These are phyloP conservation scores for Pseudomyrmex pallidus DNA, from an alignment of 1,140 invertebrate species.

Conservation along the genomic window DNA sequence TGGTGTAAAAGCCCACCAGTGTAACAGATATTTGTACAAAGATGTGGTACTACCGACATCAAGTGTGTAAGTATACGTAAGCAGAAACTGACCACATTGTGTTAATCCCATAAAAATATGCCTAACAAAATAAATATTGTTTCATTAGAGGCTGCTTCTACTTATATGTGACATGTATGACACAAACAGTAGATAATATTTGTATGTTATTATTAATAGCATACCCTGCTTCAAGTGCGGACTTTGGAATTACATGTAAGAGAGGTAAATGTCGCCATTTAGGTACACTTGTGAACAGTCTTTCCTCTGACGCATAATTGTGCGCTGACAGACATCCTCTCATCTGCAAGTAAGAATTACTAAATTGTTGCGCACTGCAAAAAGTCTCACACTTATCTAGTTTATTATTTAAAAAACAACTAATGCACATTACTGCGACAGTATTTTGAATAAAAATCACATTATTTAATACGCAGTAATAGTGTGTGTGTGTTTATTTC, in stretches of 20 bases:
- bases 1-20: conserved; percentile 90
- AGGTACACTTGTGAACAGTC: conserved; percentile 82
- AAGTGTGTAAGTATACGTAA: conserved; percentile 92
- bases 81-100: conserved; percentile 95
- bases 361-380: background rate
- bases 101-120: conserved; percentile 97
- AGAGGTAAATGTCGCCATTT: conserved; percentile 82
- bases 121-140: conserved; percentile 81
- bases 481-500: no score
- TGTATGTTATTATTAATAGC: background rate
- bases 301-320: conserved; percentile 83
- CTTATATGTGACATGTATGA: background rate
- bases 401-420: background rate
- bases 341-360: conserved; percentile 75
- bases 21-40: conserved; percentile 87
- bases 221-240: conserved; percentile 84
- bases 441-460: no score
- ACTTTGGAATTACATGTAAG: conserved; percentile 82
- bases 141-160: conserved; percentile 3
- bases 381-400: background rate
- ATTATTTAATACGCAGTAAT: no score
- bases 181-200: background rate
- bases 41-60: conserved; percentile 85
- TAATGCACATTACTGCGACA: background rate
- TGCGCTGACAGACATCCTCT: conserved; percentile 81